Conservation (phyloP, 2,797 vertebrate species). For the Lateolabrax maculatus region DNA sequence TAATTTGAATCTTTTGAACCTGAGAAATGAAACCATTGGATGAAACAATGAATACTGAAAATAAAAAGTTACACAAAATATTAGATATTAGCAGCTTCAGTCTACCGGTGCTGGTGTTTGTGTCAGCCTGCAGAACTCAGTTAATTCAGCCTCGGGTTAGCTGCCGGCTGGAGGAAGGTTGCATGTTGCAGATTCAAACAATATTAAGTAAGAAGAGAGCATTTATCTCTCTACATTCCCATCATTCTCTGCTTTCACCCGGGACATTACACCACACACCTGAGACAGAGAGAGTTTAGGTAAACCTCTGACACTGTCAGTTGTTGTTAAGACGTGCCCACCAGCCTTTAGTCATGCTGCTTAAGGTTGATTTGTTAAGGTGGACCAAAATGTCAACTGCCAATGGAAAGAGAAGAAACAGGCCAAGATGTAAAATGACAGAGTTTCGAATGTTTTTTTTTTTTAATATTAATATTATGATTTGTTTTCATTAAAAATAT, state of each 20-base stretch:
- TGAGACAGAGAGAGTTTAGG: not conserved
- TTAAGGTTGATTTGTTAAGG: constrained; percentile 24
- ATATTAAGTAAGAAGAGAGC: not conserved
- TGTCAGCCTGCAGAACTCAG: not conserved
- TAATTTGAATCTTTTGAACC: not conserved
- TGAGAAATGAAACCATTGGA: not conserved
- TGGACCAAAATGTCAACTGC: constrained; percentile 19
- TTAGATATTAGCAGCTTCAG: not conserved
- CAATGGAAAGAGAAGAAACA: not conserved
- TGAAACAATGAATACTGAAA: not conserved
- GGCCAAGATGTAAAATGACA: no score
- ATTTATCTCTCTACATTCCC: constrained; percentile 13
- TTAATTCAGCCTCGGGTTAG: no score
- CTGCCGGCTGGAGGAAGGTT: not conserved
- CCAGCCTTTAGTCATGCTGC: not conserved
- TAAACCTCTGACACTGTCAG: not conserved
- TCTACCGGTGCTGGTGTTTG: not conserved
- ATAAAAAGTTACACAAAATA: not conserved
- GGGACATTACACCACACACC: not conserved
- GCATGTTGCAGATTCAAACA: not conserved
- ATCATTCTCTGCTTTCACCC: not conserved
- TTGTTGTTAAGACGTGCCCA: constrained; percentile 7
- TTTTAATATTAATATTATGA: no score
- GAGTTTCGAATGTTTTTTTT: no score
- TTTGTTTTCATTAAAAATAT: no score